Evolutionary conservation across 2,888 invertebrate species (phyloP).

Genomic region (Eupithecia vulgata): DNA sequence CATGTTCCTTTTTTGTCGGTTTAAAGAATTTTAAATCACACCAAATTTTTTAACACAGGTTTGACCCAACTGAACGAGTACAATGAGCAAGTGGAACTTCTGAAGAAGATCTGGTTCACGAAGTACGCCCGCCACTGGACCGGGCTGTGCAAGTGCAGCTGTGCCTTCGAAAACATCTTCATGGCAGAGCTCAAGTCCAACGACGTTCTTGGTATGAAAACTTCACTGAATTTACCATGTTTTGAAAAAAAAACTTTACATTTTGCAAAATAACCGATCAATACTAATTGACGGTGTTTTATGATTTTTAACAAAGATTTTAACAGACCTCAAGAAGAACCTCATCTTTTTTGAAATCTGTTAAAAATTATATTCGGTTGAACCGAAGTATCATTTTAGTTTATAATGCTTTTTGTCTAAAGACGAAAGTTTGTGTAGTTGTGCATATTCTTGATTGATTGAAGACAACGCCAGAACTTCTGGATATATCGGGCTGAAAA

Average conservation of each 20-base stretch:
- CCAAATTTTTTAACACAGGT: conserved; percentile 61
- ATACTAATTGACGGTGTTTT: neutral
- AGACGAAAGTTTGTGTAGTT: no score
- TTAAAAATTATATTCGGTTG: no score
- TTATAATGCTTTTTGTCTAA: no score
- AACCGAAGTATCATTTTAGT: neutral
- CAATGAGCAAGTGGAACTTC: conserved; percentile 81
- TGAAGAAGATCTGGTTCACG: conserved; percentile 91
- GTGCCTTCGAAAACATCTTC: conserved; percentile 97
- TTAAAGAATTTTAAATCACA: no score
- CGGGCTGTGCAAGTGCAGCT: conserved; percentile 91
- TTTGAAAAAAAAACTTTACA: neutral
- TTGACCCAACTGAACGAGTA: conserved; percentile 86
- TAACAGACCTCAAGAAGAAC: neutral
- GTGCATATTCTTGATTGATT: no score
- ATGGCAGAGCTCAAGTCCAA: conserved; percentile 93
- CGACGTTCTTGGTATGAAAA: conserved; percentile 85
- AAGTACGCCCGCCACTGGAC: conserved; percentile 92
- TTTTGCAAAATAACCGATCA: neutral
- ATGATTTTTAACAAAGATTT: neutral
- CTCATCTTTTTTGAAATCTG: no score
- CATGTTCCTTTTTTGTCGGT: no score
- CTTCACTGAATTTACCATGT: neutral
- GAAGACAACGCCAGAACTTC: no score
- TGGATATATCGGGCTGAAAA: no score